phyloP scores from a whole-genome alignment of 2,113 vertebrate genomes.

The Mobula hypostoma region DNA sequence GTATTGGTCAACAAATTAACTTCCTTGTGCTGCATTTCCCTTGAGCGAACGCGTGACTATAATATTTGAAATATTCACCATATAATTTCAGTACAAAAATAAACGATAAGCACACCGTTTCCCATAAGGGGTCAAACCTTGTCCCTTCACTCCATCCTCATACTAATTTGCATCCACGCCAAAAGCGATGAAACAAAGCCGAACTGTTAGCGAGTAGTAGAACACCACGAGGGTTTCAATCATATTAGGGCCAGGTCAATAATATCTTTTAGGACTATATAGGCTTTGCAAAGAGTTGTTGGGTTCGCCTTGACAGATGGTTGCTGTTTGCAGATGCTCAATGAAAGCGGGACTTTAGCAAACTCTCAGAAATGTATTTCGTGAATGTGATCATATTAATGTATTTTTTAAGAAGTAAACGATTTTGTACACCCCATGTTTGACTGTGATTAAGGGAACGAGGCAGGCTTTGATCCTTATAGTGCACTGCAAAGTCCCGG shows the following conservation, averaged over 20 bases:
- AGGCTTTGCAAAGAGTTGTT: background rate
- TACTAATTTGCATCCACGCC: constrained; percentile 12
- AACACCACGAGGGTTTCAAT: background rate
- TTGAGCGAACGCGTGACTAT: background rate
- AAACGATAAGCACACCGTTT: background rate
- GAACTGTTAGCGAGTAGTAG: background rate
- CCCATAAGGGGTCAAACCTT: background rate
- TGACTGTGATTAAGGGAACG: constrained; percentile 48
- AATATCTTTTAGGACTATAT: too few species aligned
- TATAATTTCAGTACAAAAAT: background rate
- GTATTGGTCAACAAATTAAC: background rate
- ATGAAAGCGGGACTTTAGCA: background rate
- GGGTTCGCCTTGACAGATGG: background rate
- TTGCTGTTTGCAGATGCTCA: background rate
- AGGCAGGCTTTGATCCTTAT: background rate
- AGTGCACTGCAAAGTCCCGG: background rate
- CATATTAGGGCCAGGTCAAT: background rate
- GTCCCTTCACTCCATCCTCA: background rate
- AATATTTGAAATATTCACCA: background rate
- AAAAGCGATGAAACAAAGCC: background rate
- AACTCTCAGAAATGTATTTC: background rate
- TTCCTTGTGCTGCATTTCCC: background rate
- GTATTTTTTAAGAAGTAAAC: constrained; percentile 20
- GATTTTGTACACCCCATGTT: constrained; percentile 62
- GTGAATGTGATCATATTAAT: background rate